Evolutionary conservation across 2,797 vertebrate genomes (phyloP), one percentile per base, ranked within the genome.

Genomic region (Chiroxiphia lanceolata): DNA sequence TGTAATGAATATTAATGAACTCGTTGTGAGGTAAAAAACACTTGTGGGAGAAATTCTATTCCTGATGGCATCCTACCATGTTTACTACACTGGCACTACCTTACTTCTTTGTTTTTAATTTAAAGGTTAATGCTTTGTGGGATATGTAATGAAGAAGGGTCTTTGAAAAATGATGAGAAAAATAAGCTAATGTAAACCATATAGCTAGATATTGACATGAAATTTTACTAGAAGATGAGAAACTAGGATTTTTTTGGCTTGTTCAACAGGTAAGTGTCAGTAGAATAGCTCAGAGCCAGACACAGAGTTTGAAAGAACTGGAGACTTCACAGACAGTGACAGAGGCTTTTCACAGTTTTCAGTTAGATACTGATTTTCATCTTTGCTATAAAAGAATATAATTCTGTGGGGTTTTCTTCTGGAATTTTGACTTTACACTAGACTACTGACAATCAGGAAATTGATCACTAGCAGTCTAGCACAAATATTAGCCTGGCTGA

Each of bases 241-340:
- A 82, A 71, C 4, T 29, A 36, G 4, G 5, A 77, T 2, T 4
- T 10, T 68, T 0, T 53, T 31, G 1, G 31, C 13, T 51, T 67
- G 5, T 53, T 61, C 25, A 48, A 44, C 6, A 19, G 3, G 1
- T 80, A 8, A 26, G 6, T 33, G 17, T 48, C 5, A 67, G 33
- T 51, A 12, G 42, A 69, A 61, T 6, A 86, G 5, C 40, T 81
- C 44, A 42, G 26, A 69, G 22, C 3, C 5, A 38, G 40, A 45
- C 14, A 50, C 5, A 27, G 2, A 40, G 19, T 25, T 25, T 88
- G 27, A 85, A 85, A 83, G 29, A 70, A 5, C 5, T 23, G 8
- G n/a, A 54, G n/a, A 42, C 10, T 78, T 83, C 5, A 17, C 17
- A 44, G 23, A 34, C 9, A 23, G 23, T 53, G 31, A 23, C 42